These are phyloP conservation scores for Heliconius himera DNA, from an alignment of 1,140 invertebrate species.

Conservation along the genomic window DNA sequence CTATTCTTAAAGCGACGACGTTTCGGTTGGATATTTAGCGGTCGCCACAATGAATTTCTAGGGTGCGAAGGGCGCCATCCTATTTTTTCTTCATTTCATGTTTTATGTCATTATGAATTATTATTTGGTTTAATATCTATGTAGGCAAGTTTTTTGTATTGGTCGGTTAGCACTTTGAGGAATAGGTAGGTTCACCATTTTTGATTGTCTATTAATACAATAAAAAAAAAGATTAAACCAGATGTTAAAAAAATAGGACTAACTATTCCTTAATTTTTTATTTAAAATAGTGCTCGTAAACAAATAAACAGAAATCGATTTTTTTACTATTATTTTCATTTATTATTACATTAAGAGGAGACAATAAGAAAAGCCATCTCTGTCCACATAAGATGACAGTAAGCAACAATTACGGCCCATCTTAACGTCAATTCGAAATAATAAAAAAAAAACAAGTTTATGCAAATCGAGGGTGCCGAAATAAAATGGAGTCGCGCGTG, in stretches of 20 bases:
- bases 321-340: too few relatives aligned
- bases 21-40: conserved; percentile 62
- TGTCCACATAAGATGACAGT: not conserved
- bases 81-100: conserved; percentile 60
- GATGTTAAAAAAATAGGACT: too few relatives aligned
- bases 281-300: too few relatives aligned
- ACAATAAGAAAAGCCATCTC: not conserved
- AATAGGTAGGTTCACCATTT: too few relatives aligned
- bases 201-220: too few relatives aligned
- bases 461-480: conserved; percentile 75
- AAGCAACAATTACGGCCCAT: conserved; percentile 24
- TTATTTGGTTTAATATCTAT: conserved; percentile 57
- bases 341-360: not conserved
- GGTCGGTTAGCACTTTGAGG: conserved; percentile 58
- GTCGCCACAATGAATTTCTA: conserved; percentile 49
- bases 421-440: conserved; percentile 58
- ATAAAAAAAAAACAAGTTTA: conserved; percentile 64
- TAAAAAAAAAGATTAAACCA: too few relatives aligned
- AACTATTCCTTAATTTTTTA: too few relatives aligned
- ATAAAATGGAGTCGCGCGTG: conserved; percentile 80
- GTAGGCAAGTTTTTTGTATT: conserved; percentile 33
- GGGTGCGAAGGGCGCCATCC: conserved; percentile 67
- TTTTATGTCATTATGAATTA: conserved; percentile 73
- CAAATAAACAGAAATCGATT: too few relatives aligned
- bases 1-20: conserved; percentile 75